phyloP scores from a whole-genome alignment of 1,140 invertebrate species.

The Drosophila arawakana region DNA sequence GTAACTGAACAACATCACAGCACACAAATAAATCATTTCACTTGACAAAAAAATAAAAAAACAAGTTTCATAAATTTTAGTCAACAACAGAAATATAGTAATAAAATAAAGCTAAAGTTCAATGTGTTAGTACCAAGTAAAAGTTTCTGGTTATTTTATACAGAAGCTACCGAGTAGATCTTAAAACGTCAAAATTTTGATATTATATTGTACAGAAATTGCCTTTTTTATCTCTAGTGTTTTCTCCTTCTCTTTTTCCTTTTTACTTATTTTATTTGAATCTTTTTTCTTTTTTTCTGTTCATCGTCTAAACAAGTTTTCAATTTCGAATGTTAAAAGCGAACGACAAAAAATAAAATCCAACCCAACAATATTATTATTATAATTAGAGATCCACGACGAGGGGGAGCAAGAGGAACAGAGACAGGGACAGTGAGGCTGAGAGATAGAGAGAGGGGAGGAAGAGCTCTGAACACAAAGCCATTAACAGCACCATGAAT shows the following conservation, averaged over 20 bases:
- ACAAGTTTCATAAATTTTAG: constrained; percentile 69
- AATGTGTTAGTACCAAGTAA: constrained; percentile 76
- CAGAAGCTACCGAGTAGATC: constrained; percentile 57
- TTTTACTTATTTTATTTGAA: background rate
- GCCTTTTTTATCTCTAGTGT: constrained; percentile 24
- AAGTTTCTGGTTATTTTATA: constrained; percentile 52
- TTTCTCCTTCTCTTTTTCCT: constrained; percentile 15
- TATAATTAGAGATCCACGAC: constrained; percentile 72
- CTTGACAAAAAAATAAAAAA: constrained; percentile 41
- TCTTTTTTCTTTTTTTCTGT: constrained; percentile 4
- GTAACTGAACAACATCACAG: constrained; percentile 19
- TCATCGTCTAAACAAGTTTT: constrained; percentile 60
- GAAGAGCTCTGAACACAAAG: constrained; percentile 40
- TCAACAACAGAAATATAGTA: constrained; percentile 2
- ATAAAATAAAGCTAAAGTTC: constrained; percentile 39
- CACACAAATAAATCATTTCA: constrained; percentile 59
- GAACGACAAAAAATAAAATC: constrained; percentile 32
- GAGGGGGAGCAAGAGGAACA: background rate
- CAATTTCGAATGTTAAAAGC: constrained; percentile 46
- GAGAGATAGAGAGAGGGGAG: too few relatives aligned
- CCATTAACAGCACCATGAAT: constrained; percentile 67
- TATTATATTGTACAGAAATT: constrained; percentile 48
- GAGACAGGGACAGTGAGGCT: background rate
- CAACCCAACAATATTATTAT: constrained; percentile 76
- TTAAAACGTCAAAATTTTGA: constrained; percentile 40